Conservation (phyloP, 2,888 invertebrate species). For the Psococerastis gibbosa region DNA sequence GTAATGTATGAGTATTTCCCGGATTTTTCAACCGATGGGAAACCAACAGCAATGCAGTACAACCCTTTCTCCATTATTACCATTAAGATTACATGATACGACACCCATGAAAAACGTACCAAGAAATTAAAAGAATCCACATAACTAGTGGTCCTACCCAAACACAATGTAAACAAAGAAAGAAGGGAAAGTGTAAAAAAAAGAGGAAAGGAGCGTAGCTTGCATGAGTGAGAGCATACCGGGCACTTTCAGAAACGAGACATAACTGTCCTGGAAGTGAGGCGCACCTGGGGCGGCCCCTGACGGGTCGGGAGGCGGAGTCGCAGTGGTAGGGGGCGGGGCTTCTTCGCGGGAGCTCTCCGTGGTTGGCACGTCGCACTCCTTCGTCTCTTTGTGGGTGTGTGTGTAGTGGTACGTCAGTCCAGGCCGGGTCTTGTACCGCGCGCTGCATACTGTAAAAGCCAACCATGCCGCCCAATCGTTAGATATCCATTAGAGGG, state of each 20-base stretch:
- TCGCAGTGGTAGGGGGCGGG: constrained; percentile 23
- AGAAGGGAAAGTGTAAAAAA: constrained; percentile 3
- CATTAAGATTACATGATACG: too few relatives aligned
- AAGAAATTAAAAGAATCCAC: not conserved
- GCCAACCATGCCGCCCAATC: too few relatives aligned
- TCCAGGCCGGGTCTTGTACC: constrained; percentile 92
- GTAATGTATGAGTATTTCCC: too few relatives aligned
- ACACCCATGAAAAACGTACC: too few relatives aligned
- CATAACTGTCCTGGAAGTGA: constrained; percentile 35
- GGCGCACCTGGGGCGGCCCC: constrained; percentile 34
- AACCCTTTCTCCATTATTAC: too few relatives aligned
- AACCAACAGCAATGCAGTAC: too few relatives aligned
- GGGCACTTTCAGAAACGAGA: constrained; percentile 25
- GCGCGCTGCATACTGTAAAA: constrained; percentile 77
- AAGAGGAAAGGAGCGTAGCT: constrained; percentile 13
- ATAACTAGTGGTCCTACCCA: not conserved
- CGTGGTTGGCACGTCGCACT: constrained; percentile 15
- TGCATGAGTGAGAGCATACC: constrained; percentile 20
- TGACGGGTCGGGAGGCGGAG: constrained; percentile 20
- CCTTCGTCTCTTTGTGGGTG: constrained; percentile 41
- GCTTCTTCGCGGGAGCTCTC: constrained; percentile 4
- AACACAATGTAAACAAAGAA: not conserved
- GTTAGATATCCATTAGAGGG: too few relatives aligned
- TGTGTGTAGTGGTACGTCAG: constrained; percentile 91
- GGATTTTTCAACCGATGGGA: too few relatives aligned